Base-by-base conservation (phyloP, 2,888 invertebrate species). In the Athrips mouffetella region DNA sequence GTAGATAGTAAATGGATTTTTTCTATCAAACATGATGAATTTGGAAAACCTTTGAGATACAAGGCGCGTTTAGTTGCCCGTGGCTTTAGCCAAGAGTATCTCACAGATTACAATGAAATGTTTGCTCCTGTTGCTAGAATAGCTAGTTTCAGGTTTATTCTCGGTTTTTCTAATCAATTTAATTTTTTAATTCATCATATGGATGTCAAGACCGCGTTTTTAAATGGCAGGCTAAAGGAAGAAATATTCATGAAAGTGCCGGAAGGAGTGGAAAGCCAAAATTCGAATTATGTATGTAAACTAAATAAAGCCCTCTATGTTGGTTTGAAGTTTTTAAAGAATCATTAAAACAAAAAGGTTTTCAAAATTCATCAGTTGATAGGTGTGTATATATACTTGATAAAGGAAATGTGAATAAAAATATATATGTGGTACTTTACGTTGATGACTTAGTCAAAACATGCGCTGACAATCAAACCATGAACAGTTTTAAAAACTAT, bases 71-170 rank as follows among this genome's bases (percentile, higher is more conserved):
- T 67, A 5, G 65, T 68, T 15, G 64, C 66, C 10, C 55, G 58
- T 47, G 65, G 65, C 10, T 71, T 62, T 58, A 62, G 56, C 21
- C 67, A 70, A 44, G 45, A 59, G 45, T 53, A 62, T 23, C 39
- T 50, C 23, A 54, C 50, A 7, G 57, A 65, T 41, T 67, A 62
- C 52, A 49, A 63, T 37, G 59, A 68, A 45, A 63, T 62, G 4
- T 70, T 67, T 54, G 57, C 65, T 15, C 62, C 65, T 13, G 60
- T 66, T 1, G 65, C 59, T 1, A 61, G 55, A 47, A 59, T 62
- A 50, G 15, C 54, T 13, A 62, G 58, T 13, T 57, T 67, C 8
- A 52, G 68, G 47, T n/a, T n/a, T n/a, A n/a, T n/a, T n/a, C n/a
- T n/a, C n/a, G n/a, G n/a, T n/a, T n/a, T n/a, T n/a, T n/a, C 60